Evolutionary conservation across 2,113 vertebrate species (phyloP).

Genomic region (Macquaria ambigua): DNA sequence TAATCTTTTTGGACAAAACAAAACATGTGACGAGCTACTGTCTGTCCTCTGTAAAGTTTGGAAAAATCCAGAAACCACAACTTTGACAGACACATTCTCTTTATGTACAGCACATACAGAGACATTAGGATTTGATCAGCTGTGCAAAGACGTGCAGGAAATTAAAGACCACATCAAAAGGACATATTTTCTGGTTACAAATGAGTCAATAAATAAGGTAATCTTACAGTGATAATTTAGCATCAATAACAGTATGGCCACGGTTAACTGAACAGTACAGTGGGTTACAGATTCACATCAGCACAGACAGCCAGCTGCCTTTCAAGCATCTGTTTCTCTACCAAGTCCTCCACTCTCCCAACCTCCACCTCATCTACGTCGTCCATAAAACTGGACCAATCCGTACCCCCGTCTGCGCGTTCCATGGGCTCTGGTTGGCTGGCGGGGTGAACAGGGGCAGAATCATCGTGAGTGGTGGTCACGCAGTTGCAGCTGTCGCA

Average conservation of each 20-base stretch:
- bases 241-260: slow-evolving; percentile 32
- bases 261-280: background rate
- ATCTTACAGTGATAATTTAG: slow-evolving; percentile 26
- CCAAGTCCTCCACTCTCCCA: slow-evolving; percentile 82
- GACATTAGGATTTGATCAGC: slow-evolving; percentile 3
- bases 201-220: slow-evolving; percentile 50
- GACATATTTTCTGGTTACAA: slow-evolving; percentile 1
- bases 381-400: slow-evolving; percentile 96
- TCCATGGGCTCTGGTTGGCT: slow-evolving; percentile 87
- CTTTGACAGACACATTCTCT: background rate
- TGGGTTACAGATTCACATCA: slow-evolving; percentile 65
- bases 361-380: slow-evolving; percentile 92
- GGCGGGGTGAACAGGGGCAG: slow-evolving; percentile 86
- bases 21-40: background rate
- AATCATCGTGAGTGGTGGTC: slow-evolving; percentile 89
- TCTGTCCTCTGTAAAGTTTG: background rate
- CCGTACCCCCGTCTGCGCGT: slow-evolving; percentile 85
- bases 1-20: background rate
- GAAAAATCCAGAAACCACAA: background rate
- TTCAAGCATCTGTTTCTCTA: slow-evolving; percentile 85
- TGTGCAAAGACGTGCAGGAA: background rate
- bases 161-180: background rate
- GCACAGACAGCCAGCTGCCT: slow-evolving; percentile 74
- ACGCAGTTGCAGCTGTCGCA: slow-evolving; percentile 97
- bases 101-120: background rate